These are phyloP conservation scores for Morpho achilles DNA, from an alignment of 2,888 invertebrate genomes.

Conservation along the genomic window DNA sequence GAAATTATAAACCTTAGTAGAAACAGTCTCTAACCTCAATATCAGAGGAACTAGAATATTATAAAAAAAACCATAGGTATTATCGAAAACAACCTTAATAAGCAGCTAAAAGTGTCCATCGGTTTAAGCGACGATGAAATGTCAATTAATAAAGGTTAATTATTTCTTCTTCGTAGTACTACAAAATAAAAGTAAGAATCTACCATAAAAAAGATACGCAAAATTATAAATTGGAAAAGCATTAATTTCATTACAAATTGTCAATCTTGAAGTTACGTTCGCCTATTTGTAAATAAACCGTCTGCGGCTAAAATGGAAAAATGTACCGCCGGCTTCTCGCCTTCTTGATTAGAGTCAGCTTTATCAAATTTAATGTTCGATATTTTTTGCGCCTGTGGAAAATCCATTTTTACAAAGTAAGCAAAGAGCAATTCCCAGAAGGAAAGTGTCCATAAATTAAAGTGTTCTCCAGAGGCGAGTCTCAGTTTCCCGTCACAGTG, in stretches of 20 bases:
- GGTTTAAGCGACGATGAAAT: too few species aligned
- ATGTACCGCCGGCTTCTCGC: slow-evolving; percentile 20
- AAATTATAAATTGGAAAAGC: too few species aligned
- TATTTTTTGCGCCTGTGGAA: slow-evolving; percentile 25
- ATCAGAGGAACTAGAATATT: too few species aligned
- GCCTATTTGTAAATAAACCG: slow-evolving; percentile 13
- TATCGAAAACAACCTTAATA: too few species aligned
- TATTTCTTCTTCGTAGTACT: too few species aligned
- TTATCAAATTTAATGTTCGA: slow-evolving; percentile 31
- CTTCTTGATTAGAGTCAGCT: slow-evolving; percentile 29
- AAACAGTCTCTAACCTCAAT: too few species aligned
- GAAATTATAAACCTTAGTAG: too few species aligned
- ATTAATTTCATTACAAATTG: slow-evolving; percentile 1
- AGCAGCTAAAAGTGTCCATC: too few species aligned
- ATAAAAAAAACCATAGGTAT: too few species aligned
- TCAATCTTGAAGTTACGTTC: neutral
- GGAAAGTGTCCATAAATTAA: slow-evolving; percentile 66
- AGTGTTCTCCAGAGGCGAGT: slow-evolving; percentile 52
- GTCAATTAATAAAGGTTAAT: too few species aligned
- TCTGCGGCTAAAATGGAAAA: slow-evolving; percentile 15
- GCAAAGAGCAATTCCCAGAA: slow-evolving; percentile 42
- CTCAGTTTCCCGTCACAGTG: slow-evolving; percentile 58
- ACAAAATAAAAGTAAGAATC: too few species aligned
- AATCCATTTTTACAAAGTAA: slow-evolving; percentile 35
- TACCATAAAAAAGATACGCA: too few species aligned